Conservation (phyloP, 2,888 invertebrate genomes). For the Terebella lapidaria region DNA sequence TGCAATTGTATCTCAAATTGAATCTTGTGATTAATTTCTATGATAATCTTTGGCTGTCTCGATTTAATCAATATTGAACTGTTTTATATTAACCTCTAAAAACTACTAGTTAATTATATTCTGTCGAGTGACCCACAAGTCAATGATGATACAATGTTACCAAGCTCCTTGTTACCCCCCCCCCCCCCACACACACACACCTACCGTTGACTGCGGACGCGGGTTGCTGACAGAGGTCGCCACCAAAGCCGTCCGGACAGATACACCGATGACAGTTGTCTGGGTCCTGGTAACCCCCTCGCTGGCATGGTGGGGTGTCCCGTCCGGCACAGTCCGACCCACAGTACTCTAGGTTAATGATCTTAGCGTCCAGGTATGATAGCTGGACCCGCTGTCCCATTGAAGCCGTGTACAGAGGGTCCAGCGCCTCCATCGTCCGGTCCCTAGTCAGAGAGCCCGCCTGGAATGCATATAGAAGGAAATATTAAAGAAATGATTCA, state of each 20-base stretch:
- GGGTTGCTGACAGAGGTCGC: conserved; percentile 32
- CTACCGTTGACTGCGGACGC: conserved; percentile 23
- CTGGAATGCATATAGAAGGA: not conserved
- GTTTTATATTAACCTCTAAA: no score
- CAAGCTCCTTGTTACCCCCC: no score
- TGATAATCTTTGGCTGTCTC: no score
- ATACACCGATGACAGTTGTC: conserved; percentile 38
- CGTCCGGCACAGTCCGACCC: no score
- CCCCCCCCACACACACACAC: no score
- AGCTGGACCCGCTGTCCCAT: conserved; percentile 28
- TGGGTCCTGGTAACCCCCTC: conserved; percentile 28
- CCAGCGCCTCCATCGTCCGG: conserved; percentile 18
- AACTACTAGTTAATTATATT: no score
- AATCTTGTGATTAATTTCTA: no score
- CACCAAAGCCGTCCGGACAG: conserved; percentile 43
- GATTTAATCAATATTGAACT: no score
- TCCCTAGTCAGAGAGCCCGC: conserved; percentile 9
- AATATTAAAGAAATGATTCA: no score
- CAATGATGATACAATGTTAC: no score
- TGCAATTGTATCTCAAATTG: no score
- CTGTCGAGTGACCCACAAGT: no score
- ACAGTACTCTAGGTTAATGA: conserved; percentile 27
- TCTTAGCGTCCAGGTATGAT: conserved; percentile 24
- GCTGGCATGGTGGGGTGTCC: conserved; percentile 8
- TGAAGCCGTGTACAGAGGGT: conserved; percentile 21